Evolutionary conservation across 53 echinoderm and acorn worm species (phyloP).

Genomic region (Paracentrotus lividus): DNA sequence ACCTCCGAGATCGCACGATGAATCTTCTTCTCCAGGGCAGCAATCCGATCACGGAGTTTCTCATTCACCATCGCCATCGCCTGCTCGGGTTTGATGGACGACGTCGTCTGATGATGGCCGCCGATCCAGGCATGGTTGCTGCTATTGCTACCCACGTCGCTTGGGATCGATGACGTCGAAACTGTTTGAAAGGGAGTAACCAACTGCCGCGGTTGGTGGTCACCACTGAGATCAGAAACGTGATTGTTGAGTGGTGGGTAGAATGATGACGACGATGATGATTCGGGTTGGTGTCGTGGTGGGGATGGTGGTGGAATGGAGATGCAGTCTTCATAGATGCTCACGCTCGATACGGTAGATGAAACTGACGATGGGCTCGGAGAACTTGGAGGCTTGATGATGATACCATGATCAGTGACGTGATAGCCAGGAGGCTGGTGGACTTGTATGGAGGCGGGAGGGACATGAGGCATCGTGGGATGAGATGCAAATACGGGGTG

Average conservation of each 20-base stretch:
- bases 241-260: background rate
- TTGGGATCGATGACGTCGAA: constrained; percentile 35
- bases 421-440: background rate
- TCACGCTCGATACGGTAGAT: constrained; percentile 26
- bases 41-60: constrained; percentile 67
- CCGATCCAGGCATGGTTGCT: background rate
- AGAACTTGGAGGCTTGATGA: constrained; percentile 5
- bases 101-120: background rate
- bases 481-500: background rate
- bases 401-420: background rate
- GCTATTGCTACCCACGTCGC: constrained; percentile 2
- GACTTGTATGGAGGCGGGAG: background rate
- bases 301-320: constrained; percentile 48
- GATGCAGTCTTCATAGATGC: constrained; percentile 62
- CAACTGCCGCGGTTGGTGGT: constrained; percentile 5
- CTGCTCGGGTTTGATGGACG: constrained; percentile 65
- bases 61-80: constrained; percentile 67
- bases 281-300: background rate
- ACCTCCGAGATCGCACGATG: constrained; percentile 73
- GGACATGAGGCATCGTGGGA: background rate
- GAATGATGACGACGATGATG: background rate
- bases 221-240: constrained; percentile 1
- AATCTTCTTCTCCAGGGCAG: constrained; percentile 76
- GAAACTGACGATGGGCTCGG: constrained; percentile 45
- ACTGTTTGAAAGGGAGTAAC: background rate